Conservation (phyloP, 1,140 invertebrate genomes). For the Cotesia glomerata region DNA sequence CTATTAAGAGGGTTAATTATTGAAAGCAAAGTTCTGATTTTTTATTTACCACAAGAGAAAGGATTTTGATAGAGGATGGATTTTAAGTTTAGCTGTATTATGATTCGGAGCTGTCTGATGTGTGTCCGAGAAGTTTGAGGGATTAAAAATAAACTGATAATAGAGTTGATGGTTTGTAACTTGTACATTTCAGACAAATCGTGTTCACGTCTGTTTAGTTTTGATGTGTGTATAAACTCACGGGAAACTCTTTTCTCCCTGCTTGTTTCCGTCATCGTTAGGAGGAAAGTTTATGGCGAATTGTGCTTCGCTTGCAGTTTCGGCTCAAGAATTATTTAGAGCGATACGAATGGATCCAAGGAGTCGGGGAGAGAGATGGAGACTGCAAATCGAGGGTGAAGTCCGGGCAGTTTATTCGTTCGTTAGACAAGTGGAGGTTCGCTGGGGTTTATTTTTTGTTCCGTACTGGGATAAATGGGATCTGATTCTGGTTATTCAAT, state of each 20-base stretch:
- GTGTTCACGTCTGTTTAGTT: conserved; percentile 8
- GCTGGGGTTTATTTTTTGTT: neutral
- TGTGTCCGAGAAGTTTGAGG: neutral
- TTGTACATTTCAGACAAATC: conserved; percentile 13
- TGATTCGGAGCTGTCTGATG: neutral
- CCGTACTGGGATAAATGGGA: neutral
- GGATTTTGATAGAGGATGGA: neutral
- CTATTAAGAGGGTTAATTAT: no score
- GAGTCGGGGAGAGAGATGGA: neutral
- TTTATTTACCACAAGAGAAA: no score
- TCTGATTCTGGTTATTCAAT: no score
- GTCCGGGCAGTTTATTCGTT: neutral
- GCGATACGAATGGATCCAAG: neutral
- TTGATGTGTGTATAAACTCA: conserved; percentile 15
- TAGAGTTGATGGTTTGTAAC: neutral
- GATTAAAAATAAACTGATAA: conserved; percentile 11
- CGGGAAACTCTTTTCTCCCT: neutral
- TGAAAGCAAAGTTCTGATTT: no score
- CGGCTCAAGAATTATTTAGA: conserved; percentile 6
- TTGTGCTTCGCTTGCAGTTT: conserved; percentile 2
- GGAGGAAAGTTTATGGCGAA: conserved; percentile 12
- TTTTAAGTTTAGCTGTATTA: conserved; percentile 7
- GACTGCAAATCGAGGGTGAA: neutral
- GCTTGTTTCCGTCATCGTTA: conserved; percentile 6
- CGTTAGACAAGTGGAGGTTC: neutral